Conservation (phyloP, 2,888 invertebrate genomes). For the Yponomeuta sedellus region DNA sequence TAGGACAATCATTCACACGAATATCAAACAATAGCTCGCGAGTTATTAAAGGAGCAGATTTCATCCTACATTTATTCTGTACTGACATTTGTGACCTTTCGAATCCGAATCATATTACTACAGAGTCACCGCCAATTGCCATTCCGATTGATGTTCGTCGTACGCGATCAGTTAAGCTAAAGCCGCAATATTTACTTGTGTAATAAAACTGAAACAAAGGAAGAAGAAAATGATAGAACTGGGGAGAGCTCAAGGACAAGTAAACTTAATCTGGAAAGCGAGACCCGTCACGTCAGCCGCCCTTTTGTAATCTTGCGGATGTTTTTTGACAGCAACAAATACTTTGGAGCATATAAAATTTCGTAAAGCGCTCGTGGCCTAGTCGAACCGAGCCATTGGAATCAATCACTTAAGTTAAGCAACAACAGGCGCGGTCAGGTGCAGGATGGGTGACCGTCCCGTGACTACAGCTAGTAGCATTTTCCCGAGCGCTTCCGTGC, state of each 20-base stretch:
- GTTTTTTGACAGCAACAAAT: not conserved
- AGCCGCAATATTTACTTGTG: not conserved
- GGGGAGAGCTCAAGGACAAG: conserved; percentile 24
- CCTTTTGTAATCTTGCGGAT: conserved; percentile 1
- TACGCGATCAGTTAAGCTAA: not conserved
- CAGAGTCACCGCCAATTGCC: not conserved
- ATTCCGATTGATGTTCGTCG: not conserved
- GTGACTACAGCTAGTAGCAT: too few species aligned
- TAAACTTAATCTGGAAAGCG: conserved; percentile 30
- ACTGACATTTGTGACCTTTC: not conserved
- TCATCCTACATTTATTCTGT: not conserved
- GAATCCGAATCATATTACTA: not conserved
- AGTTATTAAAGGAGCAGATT: not conserved
- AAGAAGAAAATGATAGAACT: conserved; percentile 1
- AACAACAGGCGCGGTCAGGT: too few species aligned
- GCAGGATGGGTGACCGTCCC: too few species aligned
- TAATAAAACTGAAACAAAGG: not conserved
- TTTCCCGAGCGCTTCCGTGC: too few species aligned
- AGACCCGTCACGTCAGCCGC: not conserved
- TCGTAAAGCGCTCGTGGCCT: too few species aligned
- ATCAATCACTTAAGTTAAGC: too few species aligned
- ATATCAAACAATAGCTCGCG: not conserved
- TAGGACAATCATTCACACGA: not conserved
- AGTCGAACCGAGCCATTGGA: too few species aligned
- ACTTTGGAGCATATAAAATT: not conserved